phyloP scores from a whole-genome alignment of 2,113 vertebrate genomes.

The Stercorarius parasiticus region DNA sequence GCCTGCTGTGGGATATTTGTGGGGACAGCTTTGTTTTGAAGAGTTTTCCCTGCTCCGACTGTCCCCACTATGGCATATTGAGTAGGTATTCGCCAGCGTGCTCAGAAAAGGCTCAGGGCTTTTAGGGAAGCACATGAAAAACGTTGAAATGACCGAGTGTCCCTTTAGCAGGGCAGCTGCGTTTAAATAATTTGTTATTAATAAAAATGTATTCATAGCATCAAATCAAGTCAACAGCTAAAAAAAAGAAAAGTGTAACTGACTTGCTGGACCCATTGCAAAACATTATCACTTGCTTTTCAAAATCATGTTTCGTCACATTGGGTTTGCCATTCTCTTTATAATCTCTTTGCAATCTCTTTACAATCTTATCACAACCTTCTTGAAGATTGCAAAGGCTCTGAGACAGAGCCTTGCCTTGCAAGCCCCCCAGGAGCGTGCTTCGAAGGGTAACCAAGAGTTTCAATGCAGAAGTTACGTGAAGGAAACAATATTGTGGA shows the following conservation, averaged over 20 bases:
- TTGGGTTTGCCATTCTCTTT: neutral
- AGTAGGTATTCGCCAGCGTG: neutral
- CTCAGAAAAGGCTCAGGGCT: neutral
- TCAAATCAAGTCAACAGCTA: neutral
- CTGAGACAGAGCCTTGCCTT: neutral
- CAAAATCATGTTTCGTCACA: neutral
- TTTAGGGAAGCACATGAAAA: neutral
- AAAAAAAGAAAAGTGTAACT: neutral
- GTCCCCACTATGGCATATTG: fast-evolving
- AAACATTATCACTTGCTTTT: neutral
- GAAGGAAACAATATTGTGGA: neutral
- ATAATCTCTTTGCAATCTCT: neutral
- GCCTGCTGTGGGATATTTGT: neutral
- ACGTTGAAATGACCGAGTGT: neutral
- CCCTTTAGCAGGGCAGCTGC: neutral
- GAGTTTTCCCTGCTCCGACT: neutral
- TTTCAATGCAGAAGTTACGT: neutral
- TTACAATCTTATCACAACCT: neutral
- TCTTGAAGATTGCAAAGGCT: neutral
- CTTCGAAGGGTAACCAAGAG: neutral
- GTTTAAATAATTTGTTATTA: neutral
- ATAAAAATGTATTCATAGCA: neutral
- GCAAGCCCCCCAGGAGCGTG: neutral
- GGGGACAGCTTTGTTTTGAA: neutral
- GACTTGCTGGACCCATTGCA: neutral